Base-by-base conservation (phyloP, 2,888 invertebrate species). In the Doris montereyensis region DNA sequence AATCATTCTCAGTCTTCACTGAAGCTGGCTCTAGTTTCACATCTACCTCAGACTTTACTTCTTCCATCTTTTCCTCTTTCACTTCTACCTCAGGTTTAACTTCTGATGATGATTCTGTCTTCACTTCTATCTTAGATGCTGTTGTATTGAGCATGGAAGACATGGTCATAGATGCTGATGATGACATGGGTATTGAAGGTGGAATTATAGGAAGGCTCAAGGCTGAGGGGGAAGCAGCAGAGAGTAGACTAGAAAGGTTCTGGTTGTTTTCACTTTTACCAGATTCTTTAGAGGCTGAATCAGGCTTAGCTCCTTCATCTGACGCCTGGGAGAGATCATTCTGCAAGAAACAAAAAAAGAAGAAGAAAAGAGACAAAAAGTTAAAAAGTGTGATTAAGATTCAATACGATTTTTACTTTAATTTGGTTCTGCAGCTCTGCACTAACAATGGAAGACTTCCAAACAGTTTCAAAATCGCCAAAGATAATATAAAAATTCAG, bases 81-180 rank as follows among this genome's bases (percentile, higher is more conserved):
- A 86, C 82, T 58, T 86, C 86, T 52, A 79, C 41, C 35, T 82
- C 82, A 67, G 52, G 73, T 58, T 82, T 82, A 4, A 76, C 65
- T 10, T 41, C 52, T 17, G 52, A 41, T 17, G 52, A 41, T 17
- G 82, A 70, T 10, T 81, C 79, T 8, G 71, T 76, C 57, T 79
- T 79, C 73, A 86, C 83, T 68, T 82, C 79, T 8, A 82, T 84
- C 5, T 86, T 83, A 60, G 84, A 78, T 24, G 90, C 89, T 79
- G 90, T 87, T 84, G 93, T 86, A 89, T 90, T 75, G 85, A 89
- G 78, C 85, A 84, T 79, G 68, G 85, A 83, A 68, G 83, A 84
- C 68, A 83, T 82, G 10, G 84, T 82, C n/a, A n/a, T n/a, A 3
- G 83, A 80, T 30, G 83, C 81, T 26, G 85, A 76, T 58, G 84